Percentiles rank a stretch among this genome's conserved stretches.
phyloP scores from a whole-genome alignment of 2,888 invertebrate genomes.

The Hedya salicella region DNA sequence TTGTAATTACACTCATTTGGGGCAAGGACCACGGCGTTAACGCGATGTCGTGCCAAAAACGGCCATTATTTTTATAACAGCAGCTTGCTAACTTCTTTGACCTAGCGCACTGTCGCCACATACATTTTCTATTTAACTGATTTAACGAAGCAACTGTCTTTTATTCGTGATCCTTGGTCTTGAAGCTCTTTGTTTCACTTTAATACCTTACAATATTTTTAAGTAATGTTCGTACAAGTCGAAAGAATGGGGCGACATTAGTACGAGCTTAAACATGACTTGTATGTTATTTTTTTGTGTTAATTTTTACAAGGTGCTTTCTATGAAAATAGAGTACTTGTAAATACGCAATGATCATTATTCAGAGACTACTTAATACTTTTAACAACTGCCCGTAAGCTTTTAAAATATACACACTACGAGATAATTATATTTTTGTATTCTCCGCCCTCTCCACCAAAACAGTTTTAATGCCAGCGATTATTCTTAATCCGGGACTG shows the following conservation, averaged over 20 bases:
- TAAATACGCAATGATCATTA: too few relatives aligned
- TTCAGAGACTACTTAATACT: too few relatives aligned
- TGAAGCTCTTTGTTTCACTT: slow-evolving; percentile 20
- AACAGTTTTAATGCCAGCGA: slow-evolving; percentile 20
- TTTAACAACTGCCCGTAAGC: too few relatives aligned
- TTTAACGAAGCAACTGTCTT: slow-evolving; percentile 39
- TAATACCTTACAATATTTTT: slow-evolving; percentile 13
- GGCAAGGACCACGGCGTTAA: slow-evolving; percentile 75
- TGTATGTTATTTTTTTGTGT: too few relatives aligned
- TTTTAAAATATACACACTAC: too few relatives aligned
- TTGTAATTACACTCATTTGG: slow-evolving; percentile 83
- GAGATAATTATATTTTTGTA: not conserved
- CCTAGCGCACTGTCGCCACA: slow-evolving; percentile 48
- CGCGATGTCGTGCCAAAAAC: slow-evolving; percentile 81
- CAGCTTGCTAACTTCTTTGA: slow-evolving; percentile 57
- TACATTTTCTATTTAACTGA: slow-evolving; percentile 45
- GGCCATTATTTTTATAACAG: slow-evolving; percentile 77
- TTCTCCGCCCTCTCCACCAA: slow-evolving; percentile 5
- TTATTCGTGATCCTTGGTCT: slow-evolving; percentile 28
- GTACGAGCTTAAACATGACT: not conserved
- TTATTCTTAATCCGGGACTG: slow-evolving; percentile 24
- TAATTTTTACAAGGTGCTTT: too few relatives aligned
- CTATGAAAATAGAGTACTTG: too few relatives aligned
- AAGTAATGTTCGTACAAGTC: slow-evolving; percentile 8
- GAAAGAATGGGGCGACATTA: slow-evolving; percentile 8